phyloP scores from a whole-genome alignment of 1,140 invertebrate genomes.

The Drosophila sproati region DNA sequence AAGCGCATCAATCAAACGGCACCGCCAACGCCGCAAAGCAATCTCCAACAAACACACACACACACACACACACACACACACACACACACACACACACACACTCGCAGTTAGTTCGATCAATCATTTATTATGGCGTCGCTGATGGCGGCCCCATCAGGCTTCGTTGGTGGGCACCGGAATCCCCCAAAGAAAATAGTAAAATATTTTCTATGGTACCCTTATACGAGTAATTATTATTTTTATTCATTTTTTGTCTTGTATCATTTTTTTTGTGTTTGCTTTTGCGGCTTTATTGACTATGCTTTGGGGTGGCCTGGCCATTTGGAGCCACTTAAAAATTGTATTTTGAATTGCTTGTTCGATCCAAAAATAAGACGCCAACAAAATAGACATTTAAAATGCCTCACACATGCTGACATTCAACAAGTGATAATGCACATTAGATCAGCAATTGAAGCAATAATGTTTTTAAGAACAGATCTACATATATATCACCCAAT shows the following conservation, averaged over 20 bases:
- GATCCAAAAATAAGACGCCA: background rate
- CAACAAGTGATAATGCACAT: background rate
- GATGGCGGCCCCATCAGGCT: slow-evolving; percentile 66
- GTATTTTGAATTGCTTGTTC: background rate
- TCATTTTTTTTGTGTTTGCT: slow-evolving; percentile 26
- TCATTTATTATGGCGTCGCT: slow-evolving; percentile 79
- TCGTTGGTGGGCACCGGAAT: slow-evolving; percentile 58
- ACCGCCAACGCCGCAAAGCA: slow-evolving; percentile 62
- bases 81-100: slow-evolving; percentile 49
- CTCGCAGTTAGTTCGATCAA: slow-evolving; percentile 65
- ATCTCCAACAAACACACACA: slow-evolving; percentile 32
- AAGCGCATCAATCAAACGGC: slow-evolving; percentile 80
- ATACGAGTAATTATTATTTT: slow-evolving; percentile 45
- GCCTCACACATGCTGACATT: background rate
- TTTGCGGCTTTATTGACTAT: slow-evolving; percentile 21
- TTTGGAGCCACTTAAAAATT: background rate
- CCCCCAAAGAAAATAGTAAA: slow-evolving; percentile 57
- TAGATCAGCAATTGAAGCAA: no score
- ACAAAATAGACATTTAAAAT: background rate
- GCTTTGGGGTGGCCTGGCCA: slow-evolving; percentile 35
- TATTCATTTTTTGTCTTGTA: background rate
- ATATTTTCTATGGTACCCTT: slow-evolving; percentile 64
- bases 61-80: slow-evolving; percentile 36
- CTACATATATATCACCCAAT: background rate
- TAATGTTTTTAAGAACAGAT: background rate